phyloP scores from a whole-genome alignment of 1,140 invertebrate species.

The Bombyx mandarina region DNA sequence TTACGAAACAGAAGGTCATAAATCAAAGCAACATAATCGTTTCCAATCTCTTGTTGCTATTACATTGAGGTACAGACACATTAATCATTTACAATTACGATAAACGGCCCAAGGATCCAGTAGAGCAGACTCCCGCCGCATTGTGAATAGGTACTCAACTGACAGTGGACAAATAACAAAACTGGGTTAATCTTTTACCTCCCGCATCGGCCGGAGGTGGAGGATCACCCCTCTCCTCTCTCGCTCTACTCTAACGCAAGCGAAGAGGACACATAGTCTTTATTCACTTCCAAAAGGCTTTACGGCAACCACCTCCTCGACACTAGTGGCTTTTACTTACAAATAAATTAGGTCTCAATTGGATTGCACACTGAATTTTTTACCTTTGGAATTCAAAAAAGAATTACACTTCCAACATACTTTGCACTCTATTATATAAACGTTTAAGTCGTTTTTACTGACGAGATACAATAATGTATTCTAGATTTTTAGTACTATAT shows the following conservation, averaged over 20 bases:
- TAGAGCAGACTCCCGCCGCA: slow-evolving; percentile 56
- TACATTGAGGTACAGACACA: slow-evolving; percentile 52
- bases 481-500: slow-evolving; percentile 60
- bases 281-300: slow-evolving; percentile 29
- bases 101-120: slow-evolving; percentile 62
- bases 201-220: slow-evolving; percentile 46
- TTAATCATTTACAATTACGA: slow-evolving; percentile 70
- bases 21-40: slow-evolving; percentile 53
- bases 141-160: slow-evolving; percentile 68
- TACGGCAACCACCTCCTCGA: slow-evolving; percentile 12
- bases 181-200: slow-evolving; percentile 70
- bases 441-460: slow-evolving; percentile 39
- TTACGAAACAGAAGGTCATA: slow-evolving; percentile 31
- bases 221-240: slow-evolving; percentile 42
- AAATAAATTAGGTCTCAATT: slow-evolving; percentile 27
- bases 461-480: slow-evolving; percentile 19
- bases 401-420: slow-evolving; percentile 38
- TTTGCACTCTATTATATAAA: slow-evolving; percentile 36
- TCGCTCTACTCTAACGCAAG: slow-evolving; percentile 36
- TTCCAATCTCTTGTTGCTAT: slow-evolving; percentile 53
- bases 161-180: slow-evolving; percentile 71
- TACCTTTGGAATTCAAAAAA: slow-evolving; percentile 60
- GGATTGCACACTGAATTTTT: slow-evolving; percentile 31
- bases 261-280: slow-evolving; percentile 38
- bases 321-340: slow-evolving; percentile 17